These are phyloP conservation scores for Mesembrinibis cayennensis DNA, from an alignment of 2,113 vertebrate species.

Conservation along the genomic window DNA sequence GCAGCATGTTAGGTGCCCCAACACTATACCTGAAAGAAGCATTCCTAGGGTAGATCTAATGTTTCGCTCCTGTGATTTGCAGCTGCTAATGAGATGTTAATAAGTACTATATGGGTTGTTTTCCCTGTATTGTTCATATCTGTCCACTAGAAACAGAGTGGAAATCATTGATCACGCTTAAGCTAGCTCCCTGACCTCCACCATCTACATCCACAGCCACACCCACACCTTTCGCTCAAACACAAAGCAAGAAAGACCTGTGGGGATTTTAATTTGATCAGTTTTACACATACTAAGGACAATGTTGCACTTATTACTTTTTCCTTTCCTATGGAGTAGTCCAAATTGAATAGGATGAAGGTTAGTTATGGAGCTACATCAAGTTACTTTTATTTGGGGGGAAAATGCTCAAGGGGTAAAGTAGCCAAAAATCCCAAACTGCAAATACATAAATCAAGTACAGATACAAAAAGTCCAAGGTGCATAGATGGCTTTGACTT, in stretches of 20 bases:
- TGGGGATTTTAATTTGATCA: neutral
- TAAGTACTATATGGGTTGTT: neutral
- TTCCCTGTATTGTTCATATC: neutral
- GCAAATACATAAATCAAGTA: neutral
- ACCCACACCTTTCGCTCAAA: neutral
- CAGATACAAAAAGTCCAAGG: neutral
- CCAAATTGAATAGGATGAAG: neutral
- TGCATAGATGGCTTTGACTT: neutral
- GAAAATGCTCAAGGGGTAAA: neutral
- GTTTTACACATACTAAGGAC: neutral
- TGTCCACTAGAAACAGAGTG: neutral
- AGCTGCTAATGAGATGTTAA: neutral
- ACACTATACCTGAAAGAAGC: neutral
- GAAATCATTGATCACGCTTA: neutral
- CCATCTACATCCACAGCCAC: neutral
- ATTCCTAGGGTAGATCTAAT: neutral
- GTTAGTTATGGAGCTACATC: neutral
- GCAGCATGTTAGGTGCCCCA: neutral
- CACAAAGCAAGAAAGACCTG: constrained; percentile 28
- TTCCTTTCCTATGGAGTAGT: neutral
- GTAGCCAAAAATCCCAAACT: neutral
- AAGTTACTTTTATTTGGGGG: neutral
- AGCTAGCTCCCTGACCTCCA: neutral
- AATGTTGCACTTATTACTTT: neutral
- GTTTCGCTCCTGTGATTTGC: neutral